Base-by-base conservation (phyloP, 1,140 invertebrate genomes). In the Solenopsis fugax region DNA sequence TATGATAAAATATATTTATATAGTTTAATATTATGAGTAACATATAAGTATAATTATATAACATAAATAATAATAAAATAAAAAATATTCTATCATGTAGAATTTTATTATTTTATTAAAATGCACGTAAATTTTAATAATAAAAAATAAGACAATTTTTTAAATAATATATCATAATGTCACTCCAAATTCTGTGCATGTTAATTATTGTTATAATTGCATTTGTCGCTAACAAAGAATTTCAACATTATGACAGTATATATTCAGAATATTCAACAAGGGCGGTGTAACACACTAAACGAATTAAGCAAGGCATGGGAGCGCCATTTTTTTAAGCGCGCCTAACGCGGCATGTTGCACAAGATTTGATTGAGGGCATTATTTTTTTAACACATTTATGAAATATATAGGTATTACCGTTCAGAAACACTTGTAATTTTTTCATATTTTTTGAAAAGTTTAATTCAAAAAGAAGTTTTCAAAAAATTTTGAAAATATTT, bases 71-170 rank as follows among this genome's bases (percentile, higher is more conserved):
- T 67, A 48, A 48, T 24, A 3, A 16, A 48, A 48, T 9, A 21
- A 16, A 67, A 41, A 67, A 67, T 37, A 21, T 13, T 67, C 21
- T 48, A 24, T 21, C 5, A 16, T 13, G 7, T 48, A 24, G 1
- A 41, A n/a, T 41, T 41, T n/a, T n/a, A n/a, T 67, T n/a, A 16
- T 21, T 67, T 67, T 41, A 21, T 37, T 45, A 67, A 67, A 67
- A 67, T 13, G 37, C 37, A 16, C 6, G n/a, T 2, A 67, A 37
- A 65, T 65, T 9, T 37, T n/a, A 65, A 4, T 37, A 37, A 34
- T n/a, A 37, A 65, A 37, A 37, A 62, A 62, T 62, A 62, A 21
- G 2, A 62, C 5, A 7, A 56, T 2, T 12, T 62, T 34, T 34
- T 62, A 2, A 24, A 21, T 56, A 58, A 58, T 13, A 56, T 56